Evolutionary conservation across 37 sponge, comb jelly and placozoan species (phyloP).

Genomic region (Aphrocallistes beatrix): DNA sequence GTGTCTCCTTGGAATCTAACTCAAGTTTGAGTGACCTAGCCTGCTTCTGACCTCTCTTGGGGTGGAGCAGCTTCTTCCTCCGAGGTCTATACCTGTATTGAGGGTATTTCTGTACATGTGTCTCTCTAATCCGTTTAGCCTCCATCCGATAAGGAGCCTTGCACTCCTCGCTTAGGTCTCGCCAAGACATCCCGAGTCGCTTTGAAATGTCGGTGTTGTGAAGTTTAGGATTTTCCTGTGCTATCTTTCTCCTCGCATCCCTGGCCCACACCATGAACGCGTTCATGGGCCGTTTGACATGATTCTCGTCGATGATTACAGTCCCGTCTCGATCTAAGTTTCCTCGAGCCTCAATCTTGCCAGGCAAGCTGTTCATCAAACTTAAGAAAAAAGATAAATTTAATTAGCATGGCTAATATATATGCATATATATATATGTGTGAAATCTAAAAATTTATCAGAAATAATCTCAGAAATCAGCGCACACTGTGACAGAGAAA

Average conservation of each 20-base stretch:
- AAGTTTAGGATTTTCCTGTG: slow-evolving; percentile 96
- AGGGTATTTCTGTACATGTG: slow-evolving; percentile 83
- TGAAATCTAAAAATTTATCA: too few relatives aligned
- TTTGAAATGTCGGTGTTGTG: slow-evolving; percentile 98
- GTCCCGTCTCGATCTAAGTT: not conserved
- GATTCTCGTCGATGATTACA: slow-evolving; percentile 31
- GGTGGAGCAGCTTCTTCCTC: slow-evolving; percentile 52
- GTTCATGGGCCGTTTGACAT: slow-evolving; percentile 98
- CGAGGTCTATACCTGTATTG: slow-evolving; percentile 92
- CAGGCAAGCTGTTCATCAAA: too few relatives aligned
- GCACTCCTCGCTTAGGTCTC: slow-evolving; percentile 65
- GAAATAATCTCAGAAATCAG: too few relatives aligned
- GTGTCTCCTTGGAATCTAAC: not conserved
- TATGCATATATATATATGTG: too few relatives aligned
- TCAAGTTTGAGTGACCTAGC: too few relatives aligned
- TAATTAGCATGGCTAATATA: too few relatives aligned
- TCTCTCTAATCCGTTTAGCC: slow-evolving; percentile 79
- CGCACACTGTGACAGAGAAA: too few relatives aligned
- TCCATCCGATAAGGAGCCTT: slow-evolving; percentile 89
- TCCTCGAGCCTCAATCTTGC: not conserved
- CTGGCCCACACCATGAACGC: slow-evolving; percentile 99
- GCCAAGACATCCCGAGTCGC: slow-evolving; percentile 88
- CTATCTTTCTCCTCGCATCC: slow-evolving; percentile 81
- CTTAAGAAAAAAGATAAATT: too few relatives aligned
- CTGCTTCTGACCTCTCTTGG: not conserved